Evolutionary conservation across 2,113 vertebrate genomes (phyloP), one percentile per base, ranked within the genome.

Genomic region (Phyllopteryx taeniolatus): DNA sequence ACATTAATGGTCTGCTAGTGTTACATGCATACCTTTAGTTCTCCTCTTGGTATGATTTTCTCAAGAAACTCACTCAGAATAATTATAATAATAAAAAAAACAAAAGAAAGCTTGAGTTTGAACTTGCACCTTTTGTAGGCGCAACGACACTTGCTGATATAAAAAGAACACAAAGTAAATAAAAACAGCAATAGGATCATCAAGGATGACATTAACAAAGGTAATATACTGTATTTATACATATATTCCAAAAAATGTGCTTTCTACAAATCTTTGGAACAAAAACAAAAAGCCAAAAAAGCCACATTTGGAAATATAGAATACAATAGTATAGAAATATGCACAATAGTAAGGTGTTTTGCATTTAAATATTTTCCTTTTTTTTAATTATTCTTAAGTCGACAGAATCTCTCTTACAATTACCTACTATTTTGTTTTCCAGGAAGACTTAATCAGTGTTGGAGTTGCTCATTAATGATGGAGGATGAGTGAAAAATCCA

Each of bases 201-300:
- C 80, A 78, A 81, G 72, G 73, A 83, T 87, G 73, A 85, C 84
- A 59, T 76, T 78, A 78, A 86, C 75, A 88, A 88, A 84, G 79
- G 78, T 85, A 86, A 83, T 87, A 89, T 91, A 39, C 35, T 39
- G 35, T 39, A 90, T 86, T 85, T 86, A 83, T 89, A 88, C 87
- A 85, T 79, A 91, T 71, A 74, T 82, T 66, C 84, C 81, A 80
- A 90, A 86, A 89, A 88, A 89, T 91, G 88, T 89, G 90, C 90
- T 90, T 87, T 89, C 89, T 89, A 91, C 83, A 90, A 91, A 88
- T 91, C 90, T 91, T 92, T 91, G 91, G 90, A 92, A 90, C 90
- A 78, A 90, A 91, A 90, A 87, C 75, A 88, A 87, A 89, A 80
- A 73, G 69, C 73, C 79, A 87, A 89, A 74, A 86, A 86, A 88